These are phyloP conservation scores for Cyclopterus lumpus DNA, from an alignment of 2,797 vertebrate genomes.

Conservation along the genomic window DNA sequence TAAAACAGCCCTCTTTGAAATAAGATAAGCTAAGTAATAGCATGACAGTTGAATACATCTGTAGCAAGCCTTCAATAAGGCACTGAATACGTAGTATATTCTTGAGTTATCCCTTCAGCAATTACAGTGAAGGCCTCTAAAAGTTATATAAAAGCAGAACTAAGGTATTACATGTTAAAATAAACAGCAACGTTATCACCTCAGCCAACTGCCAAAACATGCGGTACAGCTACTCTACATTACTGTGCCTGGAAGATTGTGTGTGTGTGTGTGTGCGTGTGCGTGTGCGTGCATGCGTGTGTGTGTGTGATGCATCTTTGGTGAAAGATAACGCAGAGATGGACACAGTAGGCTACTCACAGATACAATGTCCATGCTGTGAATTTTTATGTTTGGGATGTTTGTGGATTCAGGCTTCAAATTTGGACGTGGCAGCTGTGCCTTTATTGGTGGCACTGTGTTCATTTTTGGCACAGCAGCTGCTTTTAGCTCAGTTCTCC, in stretches of 20 bases:
- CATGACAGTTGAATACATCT: slow-evolving; percentile 14
- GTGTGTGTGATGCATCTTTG: not conserved
- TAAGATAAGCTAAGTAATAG: slow-evolving; percentile 14
- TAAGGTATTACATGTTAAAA: slow-evolving; percentile 40
- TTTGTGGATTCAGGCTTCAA: slow-evolving; percentile 29
- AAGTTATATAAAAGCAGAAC: slow-evolving; percentile 31
- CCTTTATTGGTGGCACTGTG: slow-evolving; percentile 29
- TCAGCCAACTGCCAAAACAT: slow-evolving; percentile 14
- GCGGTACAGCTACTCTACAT: not conserved
- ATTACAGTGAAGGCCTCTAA: slow-evolving; percentile 16
- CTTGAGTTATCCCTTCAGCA: slow-evolving; percentile 25
- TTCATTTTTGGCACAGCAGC: slow-evolving; percentile 37
- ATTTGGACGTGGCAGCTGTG: slow-evolving; percentile 26
- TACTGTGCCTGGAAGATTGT: not conserved
- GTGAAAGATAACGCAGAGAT: slow-evolving; percentile 13
- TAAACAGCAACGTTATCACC: slow-evolving; percentile 29
- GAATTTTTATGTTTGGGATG: slow-evolving; percentile 26
- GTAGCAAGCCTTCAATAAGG: not conserved
- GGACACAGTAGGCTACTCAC: slow-evolving; percentile 2
- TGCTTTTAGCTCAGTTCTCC: slow-evolving; percentile 17
- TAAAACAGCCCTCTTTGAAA: slow-evolving; percentile 24
- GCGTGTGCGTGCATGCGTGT: not conserved
- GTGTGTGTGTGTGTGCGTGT: not conserved
- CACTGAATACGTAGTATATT: slow-evolving; percentile 6
- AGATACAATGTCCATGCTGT: not conserved